phyloP scores from a whole-genome alignment of 2,797 vertebrate species.

The Erethizon dorsatum region DNA sequence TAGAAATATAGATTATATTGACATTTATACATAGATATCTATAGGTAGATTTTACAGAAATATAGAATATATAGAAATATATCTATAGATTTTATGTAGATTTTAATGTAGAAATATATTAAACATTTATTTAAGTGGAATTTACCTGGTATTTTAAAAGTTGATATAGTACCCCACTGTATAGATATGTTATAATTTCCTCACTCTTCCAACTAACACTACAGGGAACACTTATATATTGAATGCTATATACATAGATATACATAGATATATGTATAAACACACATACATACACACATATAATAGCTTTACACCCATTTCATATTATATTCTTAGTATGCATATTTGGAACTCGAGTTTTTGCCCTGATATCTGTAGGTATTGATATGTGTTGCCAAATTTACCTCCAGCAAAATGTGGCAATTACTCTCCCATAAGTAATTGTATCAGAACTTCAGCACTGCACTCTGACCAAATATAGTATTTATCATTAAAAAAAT shows the following conservation, averaged over 20 bases:
- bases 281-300: neutral
- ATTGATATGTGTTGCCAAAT: neutral
- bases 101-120: neutral
- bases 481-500: neutral
- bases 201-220: neutral
- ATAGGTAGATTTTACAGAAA: neutral
- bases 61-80: neutral
- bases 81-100: neutral
- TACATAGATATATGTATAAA: neutral
- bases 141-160: neutral
- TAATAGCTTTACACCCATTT: neutral
- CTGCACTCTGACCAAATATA: neutral
- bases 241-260: neutral
- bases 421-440: neutral
- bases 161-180: neutral
- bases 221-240: neutral
- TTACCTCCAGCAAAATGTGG: neutral
- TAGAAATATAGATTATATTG: neutral
- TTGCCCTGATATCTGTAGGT: neutral
- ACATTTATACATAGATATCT: neutral
- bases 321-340: constrained; percentile 8
- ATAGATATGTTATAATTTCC: neutral
- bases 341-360: constrained; percentile 22
- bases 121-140: constrained; percentile 17
- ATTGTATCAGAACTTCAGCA: neutral